Base-by-base conservation (phyloP, 2,797 vertebrate genomes). In the Adrianichthys oophorus region DNA sequence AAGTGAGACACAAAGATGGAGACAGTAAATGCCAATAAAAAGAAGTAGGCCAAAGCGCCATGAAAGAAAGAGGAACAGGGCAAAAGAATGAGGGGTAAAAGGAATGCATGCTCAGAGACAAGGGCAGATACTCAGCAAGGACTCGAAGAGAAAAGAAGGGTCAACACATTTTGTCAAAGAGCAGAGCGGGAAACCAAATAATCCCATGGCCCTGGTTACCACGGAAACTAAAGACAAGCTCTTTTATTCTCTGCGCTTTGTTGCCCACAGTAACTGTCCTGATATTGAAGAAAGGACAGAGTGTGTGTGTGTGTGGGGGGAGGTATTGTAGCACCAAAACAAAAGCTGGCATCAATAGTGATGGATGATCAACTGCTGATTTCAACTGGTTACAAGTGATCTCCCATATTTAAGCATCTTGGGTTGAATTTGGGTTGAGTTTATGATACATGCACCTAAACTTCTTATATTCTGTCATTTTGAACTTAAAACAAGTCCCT, bases 261-360 rank as follows among this genome's bases (percentile, higher is more conserved):
- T 77, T 76, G 78, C 69, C 66, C 65, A 70, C 62, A 43, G 72
- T 81, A 70, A 77, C 72, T 52, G 52, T 70, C 76, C 67, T 64
- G 69, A 73, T 68, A 80, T 26, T 41, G 47, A 74, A 54, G 56
- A 66, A 66, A 43, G 62, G 23, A 29, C 3, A 47, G 37, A 51
- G 7, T 53, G 19, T n/a, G 6, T 26, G 47, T 23, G 40, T 57
- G 21, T 51, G 50, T 46, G 43, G 19, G 29, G 29, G 8, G 29
- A 2, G 26, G 7, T 29, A 8, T 29, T 8, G 29, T 12, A 37
- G 32, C 32, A 37, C 10, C 32, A 37, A 12, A 37, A 37, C 10
- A 37, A 37, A 12, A 12, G 10, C 32, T 12, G 4, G 32, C 32
- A 37, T 12, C 10, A 37, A 12, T 37, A 37, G 10, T 37, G 10